Evolutionary conservation across 1,140 invertebrate genomes (phyloP).

Genomic region (Campoletis sonorensis): DNA sequence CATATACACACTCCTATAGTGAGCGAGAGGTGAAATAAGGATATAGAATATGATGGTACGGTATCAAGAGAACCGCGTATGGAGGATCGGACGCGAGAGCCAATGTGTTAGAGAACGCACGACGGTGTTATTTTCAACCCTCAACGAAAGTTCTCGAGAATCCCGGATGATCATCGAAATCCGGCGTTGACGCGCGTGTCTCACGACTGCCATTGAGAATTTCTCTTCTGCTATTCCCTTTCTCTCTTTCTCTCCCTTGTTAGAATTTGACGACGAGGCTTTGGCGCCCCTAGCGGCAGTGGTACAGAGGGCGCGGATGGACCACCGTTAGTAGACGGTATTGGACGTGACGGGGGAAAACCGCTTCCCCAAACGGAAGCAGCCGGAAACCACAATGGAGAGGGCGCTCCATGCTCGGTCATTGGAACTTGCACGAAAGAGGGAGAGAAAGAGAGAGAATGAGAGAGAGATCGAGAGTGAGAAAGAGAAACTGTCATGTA

Average conservation of each 20-base stretch:
- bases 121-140: conserved; percentile 50
- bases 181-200: conserved; percentile 44
- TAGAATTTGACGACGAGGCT: conserved; percentile 51
- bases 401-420: conserved; percentile 21
- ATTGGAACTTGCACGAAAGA: conserved; percentile 10
- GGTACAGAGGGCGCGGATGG: conserved; percentile 12
- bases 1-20: not conserved
- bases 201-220: conserved; percentile 20
- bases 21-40: not conserved
- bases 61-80: conserved; percentile 5
- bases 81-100: conserved; percentile 23
- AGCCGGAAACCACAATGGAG: conserved; percentile 25
- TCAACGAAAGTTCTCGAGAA: conserved; percentile 40
- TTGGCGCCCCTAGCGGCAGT: conserved; percentile 43
- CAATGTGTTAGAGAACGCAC: conserved; percentile 32
- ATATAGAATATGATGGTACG: conserved; percentile 8
- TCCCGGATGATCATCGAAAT: conserved; percentile 52
- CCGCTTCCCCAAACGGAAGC: conserved; percentile 28
- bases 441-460: conserved; percentile 15
- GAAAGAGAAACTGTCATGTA: conserved; percentile 8
- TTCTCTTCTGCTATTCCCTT: conserved; percentile 8
- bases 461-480: conserved; percentile 19
- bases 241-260: conserved; percentile 20
- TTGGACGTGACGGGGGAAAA: conserved; percentile 54
- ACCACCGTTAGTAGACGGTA: conserved; percentile 26